A percentile compares a stretch with the other conserved stretches of the same genome.
phyloP scores from a whole-genome alignment of 2,113 vertebrate species.

The Holacanthus passer region DNA sequence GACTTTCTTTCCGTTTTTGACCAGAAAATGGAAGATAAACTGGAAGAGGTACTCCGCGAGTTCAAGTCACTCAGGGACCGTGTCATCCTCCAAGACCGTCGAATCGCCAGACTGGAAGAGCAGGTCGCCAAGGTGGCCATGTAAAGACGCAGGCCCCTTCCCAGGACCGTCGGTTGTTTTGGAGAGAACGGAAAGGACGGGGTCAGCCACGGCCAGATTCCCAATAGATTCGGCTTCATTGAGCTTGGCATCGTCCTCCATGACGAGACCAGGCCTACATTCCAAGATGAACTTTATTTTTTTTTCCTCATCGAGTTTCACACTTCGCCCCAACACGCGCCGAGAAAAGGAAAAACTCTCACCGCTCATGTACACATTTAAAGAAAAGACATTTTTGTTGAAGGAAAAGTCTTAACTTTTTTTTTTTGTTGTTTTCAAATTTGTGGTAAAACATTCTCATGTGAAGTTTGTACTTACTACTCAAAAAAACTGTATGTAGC shows the following conservation, averaged over 20 bases:
- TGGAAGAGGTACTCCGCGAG: constrained; percentile 97
- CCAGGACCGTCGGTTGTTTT: constrained; percentile 37
- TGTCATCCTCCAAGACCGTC: constrained; percentile 93
- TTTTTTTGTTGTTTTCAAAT: constrained; percentile 49
- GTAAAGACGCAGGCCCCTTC: constrained; percentile 80
- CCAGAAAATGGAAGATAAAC: constrained; percentile 95
- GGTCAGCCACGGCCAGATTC: constrained; percentile 78
- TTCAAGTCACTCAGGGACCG: constrained; percentile 96
- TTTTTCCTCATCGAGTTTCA: constrained; percentile 79
- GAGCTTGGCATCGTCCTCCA: constrained; percentile 76
- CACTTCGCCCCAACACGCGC: constrained; percentile 60
- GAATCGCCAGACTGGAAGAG: constrained; percentile 96
- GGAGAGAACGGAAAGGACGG: constrained; percentile 69
- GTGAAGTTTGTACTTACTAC: constrained; percentile 80
- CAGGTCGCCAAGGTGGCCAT: constrained; percentile 93
- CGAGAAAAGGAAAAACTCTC: constrained; percentile 68
- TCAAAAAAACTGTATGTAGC: constrained; percentile 80
- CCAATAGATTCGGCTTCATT: constrained; percentile 77
- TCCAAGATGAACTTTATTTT: constrained; percentile 85
- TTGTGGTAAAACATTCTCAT: constrained; percentile 79
- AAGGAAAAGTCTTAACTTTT: constrained; percentile 75
- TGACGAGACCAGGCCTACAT: constrained; percentile 81
- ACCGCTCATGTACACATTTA: constrained; percentile 78
- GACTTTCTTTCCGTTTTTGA: constrained; percentile 15
- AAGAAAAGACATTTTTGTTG: constrained; percentile 84